Evolutionary conservation across 2,888 invertebrate species (phyloP).

Genomic region (Chironomus tentans): DNA sequence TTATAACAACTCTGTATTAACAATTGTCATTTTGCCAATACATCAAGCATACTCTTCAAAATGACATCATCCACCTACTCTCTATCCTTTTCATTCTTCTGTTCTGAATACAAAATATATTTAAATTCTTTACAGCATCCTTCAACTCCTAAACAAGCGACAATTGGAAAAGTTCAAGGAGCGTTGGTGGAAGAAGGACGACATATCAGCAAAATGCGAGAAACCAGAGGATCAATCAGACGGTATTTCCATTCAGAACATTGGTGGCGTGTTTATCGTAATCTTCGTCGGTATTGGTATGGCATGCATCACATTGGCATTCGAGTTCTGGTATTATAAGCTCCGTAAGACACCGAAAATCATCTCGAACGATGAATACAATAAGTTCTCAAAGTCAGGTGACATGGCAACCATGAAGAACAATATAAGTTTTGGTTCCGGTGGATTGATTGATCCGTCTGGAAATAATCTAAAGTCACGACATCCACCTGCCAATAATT

Average conservation of each 20-base stretch:
- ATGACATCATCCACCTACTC: too few species aligned
- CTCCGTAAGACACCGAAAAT: conserved; percentile 56
- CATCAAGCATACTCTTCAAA: too few species aligned
- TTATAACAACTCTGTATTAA: too few species aligned
- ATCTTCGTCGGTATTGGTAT: conserved; percentile 91
- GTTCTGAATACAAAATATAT: neutral
- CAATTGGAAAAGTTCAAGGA: conserved; percentile 89
- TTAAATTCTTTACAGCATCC: conserved; percentile 54
- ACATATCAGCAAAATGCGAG: conserved; percentile 65
- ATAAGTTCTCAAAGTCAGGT: neutral
- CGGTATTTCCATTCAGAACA: conserved; percentile 95
- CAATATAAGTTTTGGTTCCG: conserved; percentile 8
- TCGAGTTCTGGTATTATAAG: conserved; percentile 93
- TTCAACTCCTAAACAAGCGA: conserved; percentile 86
- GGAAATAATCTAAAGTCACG: conserved; percentile 30
- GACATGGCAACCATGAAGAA: neutral
- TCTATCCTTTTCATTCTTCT: too few species aligned
- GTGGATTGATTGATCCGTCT: conserved; percentile 2
- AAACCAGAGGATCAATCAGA: conserved; percentile 88
- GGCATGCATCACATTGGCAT: conserved; percentile 80
- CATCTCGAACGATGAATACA: conserved; percentile 47
- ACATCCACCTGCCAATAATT: conserved; percentile 31
- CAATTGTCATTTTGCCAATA: too few species aligned
- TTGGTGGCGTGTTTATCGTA: conserved; percentile 95
- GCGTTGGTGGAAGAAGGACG: conserved; percentile 92